Conservation (phyloP, 2,888 invertebrate species). For the Epirrhoe alternata region DNA sequence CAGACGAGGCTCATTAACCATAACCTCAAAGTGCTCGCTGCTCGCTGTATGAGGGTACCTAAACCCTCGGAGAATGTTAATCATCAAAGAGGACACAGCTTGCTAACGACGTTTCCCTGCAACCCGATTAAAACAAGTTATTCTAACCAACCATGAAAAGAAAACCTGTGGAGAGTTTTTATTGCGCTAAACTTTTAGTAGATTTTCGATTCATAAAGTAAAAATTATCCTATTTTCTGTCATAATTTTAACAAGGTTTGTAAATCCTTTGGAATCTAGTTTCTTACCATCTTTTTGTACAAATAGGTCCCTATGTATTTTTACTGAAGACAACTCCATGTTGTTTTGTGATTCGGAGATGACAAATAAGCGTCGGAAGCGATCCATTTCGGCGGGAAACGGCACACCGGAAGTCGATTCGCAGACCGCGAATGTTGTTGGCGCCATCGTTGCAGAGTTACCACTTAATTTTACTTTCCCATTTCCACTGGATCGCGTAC, state of each 20-base stretch:
- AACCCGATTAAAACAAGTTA: conserved; percentile 59
- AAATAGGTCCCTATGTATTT: neutral
- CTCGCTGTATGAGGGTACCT: conserved; percentile 51
- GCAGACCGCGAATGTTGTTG: conserved; percentile 79
- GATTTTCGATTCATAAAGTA: no score
- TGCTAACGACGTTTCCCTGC: conserved; percentile 61
- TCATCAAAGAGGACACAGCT: conserved; percentile 51
- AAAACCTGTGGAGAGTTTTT: conserved; percentile 47
- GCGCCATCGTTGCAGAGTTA: conserved; percentile 68
- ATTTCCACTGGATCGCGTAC: conserved; percentile 26
- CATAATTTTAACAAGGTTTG: neutral
- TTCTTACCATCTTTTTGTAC: neutral
- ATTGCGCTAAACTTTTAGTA: neutral
- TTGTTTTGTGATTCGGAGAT: conserved; percentile 67
- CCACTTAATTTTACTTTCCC: conserved; percentile 46
- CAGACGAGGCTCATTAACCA: conserved; percentile 59
- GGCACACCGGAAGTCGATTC: conserved; percentile 81
- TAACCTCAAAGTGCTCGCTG: conserved; percentile 55
- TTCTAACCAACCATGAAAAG: conserved; percentile 45
- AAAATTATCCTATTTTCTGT: neutral
- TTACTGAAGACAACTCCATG: conserved; percentile 48
- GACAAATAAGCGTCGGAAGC: conserved; percentile 83
- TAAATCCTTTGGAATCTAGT: neutral
- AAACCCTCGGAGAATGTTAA: conserved; percentile 54
- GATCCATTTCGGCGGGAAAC: conserved; percentile 84